Evolutionary conservation across 2,797 vertebrate species (phyloP), one percentile per base, ranked within the genome.

Genomic region (Coranthus polyacanthus): DNA sequence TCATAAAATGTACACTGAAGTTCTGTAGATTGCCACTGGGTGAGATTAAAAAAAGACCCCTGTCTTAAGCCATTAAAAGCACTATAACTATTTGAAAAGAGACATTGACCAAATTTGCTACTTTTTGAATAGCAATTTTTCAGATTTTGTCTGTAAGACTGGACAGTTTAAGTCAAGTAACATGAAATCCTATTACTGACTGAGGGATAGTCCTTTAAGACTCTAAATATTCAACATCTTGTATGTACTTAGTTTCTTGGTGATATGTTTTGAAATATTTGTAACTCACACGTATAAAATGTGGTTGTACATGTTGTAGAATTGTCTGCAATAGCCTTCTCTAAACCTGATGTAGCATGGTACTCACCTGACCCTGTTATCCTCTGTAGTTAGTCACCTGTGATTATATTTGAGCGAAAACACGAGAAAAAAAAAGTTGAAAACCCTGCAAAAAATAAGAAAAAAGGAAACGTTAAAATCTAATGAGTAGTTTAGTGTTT

Each of bases 21-120:
- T 96, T 95, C 94, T 96, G 95, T 96, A 95, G 88, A 96, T 98
- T 98, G 97, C 97, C 97, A 97, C 97, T 97, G 96, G 96, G 97
- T 97, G 97, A 98, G 97, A 99, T 99, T 98, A 97, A 93, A 94
- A 90, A 95, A 95, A 95, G 95, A 95, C 94, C 89, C 89, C 87
- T 95, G 95, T 95, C 96, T 96, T 96, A 98, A 99, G 97, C 97
- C 96, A 98, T 98, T 94, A 94, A 94, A 96, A 97, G 97, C 96
- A 96, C 96, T 96, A 93, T 93, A 91, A 92, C 93, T 94, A 93
- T 94, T 93, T 91, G 88, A 93, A 92, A 92, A 92, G 87, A 93
- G 92, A 96, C 95, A 94, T 91, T 94, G 96, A 96, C 96, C 96
- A 96, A 96, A 96, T 94, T 89, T 91, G 93, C 93, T 92, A 93